Evolutionary conservation across 2,797 vertebrate genomes (phyloP), one percentile per base, ranked within the genome.

Genomic region (Enteromius unitaeniatus): DNA sequence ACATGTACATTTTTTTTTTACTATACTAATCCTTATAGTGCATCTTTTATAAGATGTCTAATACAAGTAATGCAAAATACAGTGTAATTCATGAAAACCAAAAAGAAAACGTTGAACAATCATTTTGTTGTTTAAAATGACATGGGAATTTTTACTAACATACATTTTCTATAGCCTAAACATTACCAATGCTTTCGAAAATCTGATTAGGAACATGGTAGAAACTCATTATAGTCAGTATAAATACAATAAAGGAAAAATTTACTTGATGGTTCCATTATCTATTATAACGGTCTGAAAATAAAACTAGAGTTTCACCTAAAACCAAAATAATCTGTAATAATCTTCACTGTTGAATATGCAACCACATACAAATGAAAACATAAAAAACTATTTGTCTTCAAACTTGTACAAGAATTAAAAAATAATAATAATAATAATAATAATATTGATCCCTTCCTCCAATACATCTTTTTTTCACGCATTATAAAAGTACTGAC

Each of bases 11-110:
- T n/a, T n/a, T n/a, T n/a, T n/a, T 11, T 78, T 73, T 65, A 19
- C 47, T 53, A 68, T 11, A 79, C 69, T 78, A 82, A 31, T 6
- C 60, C 55, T 86, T 78, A 74, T 47, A 62, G 37, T 26, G 53
- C n/a, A 76, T 9, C 15, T 60, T 60, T 26, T 60, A 8, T 60
- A 76, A 60, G 1, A 26, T 40, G 31, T 40, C 21, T 37, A 40
- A 77, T 13, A 62, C 75, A 11, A 76, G 13, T 3, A 49, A 64
- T 23, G 7, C 8, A 31, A 62, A 26, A 62, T 7, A 28, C 55
- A 45, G 8, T 4, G 6, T 58, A 40, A n/a, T 17, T 15, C 4
- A 40, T 64, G 37, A 78, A 69, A 68, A 51, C 4, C 2, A 23
- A 19, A 51, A 47, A 62, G 17, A 53, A 64, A 77, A n/a, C 1